Evolutionary conservation across 35 echinoderm and acorn worm genomes (phyloP), one percentile per base, ranked within the genome.

Genomic region (Apostichopus parvimensis): DNA sequence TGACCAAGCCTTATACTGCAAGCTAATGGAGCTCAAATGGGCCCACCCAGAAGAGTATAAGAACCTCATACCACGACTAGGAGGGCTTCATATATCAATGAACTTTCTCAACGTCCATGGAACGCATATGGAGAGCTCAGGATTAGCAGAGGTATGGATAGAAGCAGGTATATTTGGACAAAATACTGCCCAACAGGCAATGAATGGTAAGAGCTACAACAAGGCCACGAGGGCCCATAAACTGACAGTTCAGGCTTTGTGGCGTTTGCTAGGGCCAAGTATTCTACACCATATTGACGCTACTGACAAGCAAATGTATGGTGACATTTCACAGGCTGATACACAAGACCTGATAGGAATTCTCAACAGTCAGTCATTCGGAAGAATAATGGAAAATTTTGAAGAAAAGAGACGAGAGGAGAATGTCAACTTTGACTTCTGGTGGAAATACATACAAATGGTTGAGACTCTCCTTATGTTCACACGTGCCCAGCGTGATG

Each of bases 1-100:
- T 1, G 94, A 95, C 58, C 78, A 95, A 57, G 94, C 91, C 8
- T 60, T 95, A 4, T 93, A n/a, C 21, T 57, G 9, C 57, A 89
- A 92, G 64, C 62, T 95, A 14, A 93, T 95, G 91, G 90, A 95
- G 61, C 75, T 95, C 9, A 95, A 94, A 82, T 94, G 93, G 93
- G 12, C 87, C 15, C 15, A 70, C 4, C 87, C 87, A 58, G 77
- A 94, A 84, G 81, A 91, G 56, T 5, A 88, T 8, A n/a, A 86
- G 9, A 71, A n/a, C 1, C 86, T 87, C 7, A 90, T 90, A 66
- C 87, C 93, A 4, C 55, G 91, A n/a, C 91, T 95, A 54, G 94
- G 94, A 54, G 94, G 91, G 2, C 78, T 95, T 8, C 94, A 95
- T 83, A 92, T 66, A 17, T 56, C 94, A 10, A 92, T 95, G 94